Base-by-base conservation (phyloP, 2,888 invertebrate genomes). In the Monopis laevigella region DNA sequence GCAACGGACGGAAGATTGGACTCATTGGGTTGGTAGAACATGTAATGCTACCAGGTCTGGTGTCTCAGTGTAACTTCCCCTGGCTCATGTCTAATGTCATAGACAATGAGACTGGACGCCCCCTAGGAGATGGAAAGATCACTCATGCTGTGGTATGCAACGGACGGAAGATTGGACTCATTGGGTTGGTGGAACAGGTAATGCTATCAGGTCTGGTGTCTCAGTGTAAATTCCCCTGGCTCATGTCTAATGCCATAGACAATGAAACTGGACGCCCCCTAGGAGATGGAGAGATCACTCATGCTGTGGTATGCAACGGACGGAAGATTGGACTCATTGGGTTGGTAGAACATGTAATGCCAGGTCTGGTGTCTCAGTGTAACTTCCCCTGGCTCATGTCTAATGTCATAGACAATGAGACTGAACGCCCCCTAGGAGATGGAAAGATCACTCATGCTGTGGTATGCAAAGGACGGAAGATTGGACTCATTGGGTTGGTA, bases 71-170 rank as follows among this genome's bases (percentile, higher is more conserved):
- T 40, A 86, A 84, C 28, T 96, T 95, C 64, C 93, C 94, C 0
- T 96, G 96, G 96, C 77, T 96, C 11, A 92, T 96, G 88, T 93
- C 93, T 1, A 96, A 96, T 67, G 94, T 95, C 6, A 86, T 90
- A 17, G 95, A 96, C 73, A 92, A 92, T 55, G 91, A 93, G 65
- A 95, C 93, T 0, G 90, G 92, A 0, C 77, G 89, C 7, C 93
- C 94, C 0, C 67, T 96, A 19, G 86, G 90, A 0, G 92, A 93
- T 56, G 95, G 95, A 0, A 85, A 88, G 52, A 87, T 91, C 40
- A 90, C 90, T 0, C 89, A 92, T 60, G 88, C 92, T 2, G 78
- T 94, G 1, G 84, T 90, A 52, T 90, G 89, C 82, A 86, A 88
- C 57, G 91, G 90, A 16, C 87, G 87, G 48, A 88, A 89, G 51